These are phyloP conservation scores for Caradrina clavipalpis DNA, from an alignment of 2,888 invertebrate genomes.

Conservation along the genomic window DNA sequence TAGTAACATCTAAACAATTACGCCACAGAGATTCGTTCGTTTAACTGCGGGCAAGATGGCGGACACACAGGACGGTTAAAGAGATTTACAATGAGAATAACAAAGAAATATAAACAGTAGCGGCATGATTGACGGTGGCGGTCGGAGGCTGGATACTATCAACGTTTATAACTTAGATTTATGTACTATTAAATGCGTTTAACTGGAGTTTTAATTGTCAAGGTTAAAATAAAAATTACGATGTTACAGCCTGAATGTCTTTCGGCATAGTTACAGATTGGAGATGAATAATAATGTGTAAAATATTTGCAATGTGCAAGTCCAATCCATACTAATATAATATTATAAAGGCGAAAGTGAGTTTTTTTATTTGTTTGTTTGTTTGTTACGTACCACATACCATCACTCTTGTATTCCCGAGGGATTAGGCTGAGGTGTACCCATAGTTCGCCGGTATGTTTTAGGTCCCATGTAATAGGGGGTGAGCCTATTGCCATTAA, in stretches of 20 bases:
- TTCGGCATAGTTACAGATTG: not conserved
- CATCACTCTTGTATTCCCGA: too few relatives aligned
- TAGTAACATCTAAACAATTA: slow-evolving; percentile 23
- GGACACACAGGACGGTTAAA: slow-evolving; percentile 36
- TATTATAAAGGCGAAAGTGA: too few relatives aligned
- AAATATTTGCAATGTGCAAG: not conserved
- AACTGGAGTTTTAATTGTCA: slow-evolving; percentile 17
- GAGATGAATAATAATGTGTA: not conserved
- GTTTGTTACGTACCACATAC: too few relatives aligned
- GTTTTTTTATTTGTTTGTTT: too few relatives aligned
- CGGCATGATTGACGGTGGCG: slow-evolving; percentile 36
- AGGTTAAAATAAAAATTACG: not conserved
- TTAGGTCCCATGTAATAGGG: too few relatives aligned
- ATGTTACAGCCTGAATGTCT: not conserved
- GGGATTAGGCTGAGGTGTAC: too few relatives aligned
- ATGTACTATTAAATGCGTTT: slow-evolving; percentile 48
- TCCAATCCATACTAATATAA: too few relatives aligned
- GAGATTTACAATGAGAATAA: slow-evolving; percentile 61
- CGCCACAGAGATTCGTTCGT: slow-evolving; percentile 15
- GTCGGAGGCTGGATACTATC: slow-evolving; percentile 44
- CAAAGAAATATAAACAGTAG: slow-evolving; percentile 61
- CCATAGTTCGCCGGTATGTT: too few relatives aligned
- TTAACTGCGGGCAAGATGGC: slow-evolving; percentile 36
- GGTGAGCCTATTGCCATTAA: too few relatives aligned
- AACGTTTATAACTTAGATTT: slow-evolving; percentile 50